phyloP scores from a whole-genome alignment of 1,140 invertebrate genomes.

The Camponotus floridanus region DNA sequence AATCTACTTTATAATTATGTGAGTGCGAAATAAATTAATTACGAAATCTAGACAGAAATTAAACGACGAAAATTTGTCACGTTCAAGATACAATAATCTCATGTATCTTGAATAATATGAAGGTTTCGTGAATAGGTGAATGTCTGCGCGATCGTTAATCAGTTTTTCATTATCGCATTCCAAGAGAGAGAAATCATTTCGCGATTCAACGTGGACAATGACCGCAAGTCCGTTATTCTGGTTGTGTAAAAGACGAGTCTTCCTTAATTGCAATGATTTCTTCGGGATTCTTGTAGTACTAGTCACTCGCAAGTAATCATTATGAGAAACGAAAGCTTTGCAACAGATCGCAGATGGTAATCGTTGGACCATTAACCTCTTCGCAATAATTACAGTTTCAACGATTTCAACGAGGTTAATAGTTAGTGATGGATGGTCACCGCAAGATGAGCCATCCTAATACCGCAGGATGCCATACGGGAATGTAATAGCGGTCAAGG shows the following conservation, averaged over 20 bases:
- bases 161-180: conserved; percentile 32
- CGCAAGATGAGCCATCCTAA: conserved; percentile 15
- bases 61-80: not conserved
- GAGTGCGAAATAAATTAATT: conserved; percentile 9
- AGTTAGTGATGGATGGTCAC: not conserved
- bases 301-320: not conserved
- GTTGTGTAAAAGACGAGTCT: not conserved
- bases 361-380: conserved; percentile 24
- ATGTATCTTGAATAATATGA: not conserved
- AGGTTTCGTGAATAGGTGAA: conserved; percentile 2
- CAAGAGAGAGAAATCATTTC: not conserved
- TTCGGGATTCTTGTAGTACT: not conserved
- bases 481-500: conserved; percentile 32
- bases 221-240: conserved; percentile 23
- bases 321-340: conserved; percentile 17
- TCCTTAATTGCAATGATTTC: conserved; percentile 20
- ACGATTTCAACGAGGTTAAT: conserved; percentile 20
- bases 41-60: not conserved
- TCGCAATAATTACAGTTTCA: conserved; percentile 23
- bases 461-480: not conserved
- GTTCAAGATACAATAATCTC: not conserved
- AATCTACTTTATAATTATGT: not conserved
- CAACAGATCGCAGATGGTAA: conserved; percentile 1
- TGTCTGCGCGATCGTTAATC: not conserved
- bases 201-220: conserved; percentile 19